A percentile compares a stretch with the other conserved stretches of the same genome.
These are phyloP conservation scores for Leucoraja erinaceus DNA, from an alignment of 2,113 vertebrate species.

Conservation along the genomic window DNA sequence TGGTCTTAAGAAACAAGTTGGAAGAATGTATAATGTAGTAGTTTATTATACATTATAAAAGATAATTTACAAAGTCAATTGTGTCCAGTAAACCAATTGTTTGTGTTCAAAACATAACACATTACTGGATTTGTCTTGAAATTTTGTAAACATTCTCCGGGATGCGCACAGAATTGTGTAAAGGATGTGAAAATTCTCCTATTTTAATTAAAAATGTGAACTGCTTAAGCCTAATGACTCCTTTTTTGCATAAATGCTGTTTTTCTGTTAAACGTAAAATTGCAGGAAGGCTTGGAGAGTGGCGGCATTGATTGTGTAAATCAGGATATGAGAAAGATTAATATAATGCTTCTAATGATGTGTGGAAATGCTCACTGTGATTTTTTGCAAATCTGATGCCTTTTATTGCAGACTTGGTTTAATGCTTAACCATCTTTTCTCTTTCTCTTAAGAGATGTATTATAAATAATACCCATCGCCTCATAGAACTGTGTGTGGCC, in stretches of 20 bases:
- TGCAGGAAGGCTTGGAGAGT: background rate
- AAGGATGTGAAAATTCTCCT: background rate
- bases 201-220: background rate
- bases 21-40: background rate
- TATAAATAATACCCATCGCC: slow-evolving; percentile 96
- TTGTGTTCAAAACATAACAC: background rate
- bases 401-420: background rate
- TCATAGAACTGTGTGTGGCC: slow-evolving; percentile 95
- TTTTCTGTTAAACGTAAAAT: background rate
- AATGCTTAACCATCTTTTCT: slow-evolving; percentile 39
- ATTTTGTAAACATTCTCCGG: background rate
- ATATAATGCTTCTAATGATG: background rate
- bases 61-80: background rate
- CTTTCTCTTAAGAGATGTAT: slow-evolving; percentile 81
- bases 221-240: background rate
- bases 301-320: too few species aligned
- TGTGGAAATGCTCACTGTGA: too few species aligned
- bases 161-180: background rate
- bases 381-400: too few species aligned
- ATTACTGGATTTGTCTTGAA: background rate
- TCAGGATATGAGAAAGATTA: background rate
- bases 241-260: background rate
- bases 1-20: background rate
- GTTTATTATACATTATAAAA: too few species aligned
- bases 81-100: background rate